Conservation (phyloP, 2,113 vertebrate genomes). For the Coptodon rendalli region DNA sequence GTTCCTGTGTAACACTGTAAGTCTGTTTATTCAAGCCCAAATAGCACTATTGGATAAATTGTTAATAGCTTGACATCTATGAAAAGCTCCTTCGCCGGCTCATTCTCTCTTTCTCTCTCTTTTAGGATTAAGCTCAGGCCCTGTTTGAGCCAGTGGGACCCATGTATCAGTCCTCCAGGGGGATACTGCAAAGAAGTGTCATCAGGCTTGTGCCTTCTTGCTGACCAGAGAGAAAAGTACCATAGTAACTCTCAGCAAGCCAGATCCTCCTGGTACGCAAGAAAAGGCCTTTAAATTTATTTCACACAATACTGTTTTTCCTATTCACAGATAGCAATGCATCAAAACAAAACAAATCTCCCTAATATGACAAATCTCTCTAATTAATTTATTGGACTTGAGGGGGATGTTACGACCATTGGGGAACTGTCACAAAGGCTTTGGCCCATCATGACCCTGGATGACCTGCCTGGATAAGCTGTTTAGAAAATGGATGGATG, state of each 20-base stretch:
- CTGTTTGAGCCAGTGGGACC: constrained; percentile 25
- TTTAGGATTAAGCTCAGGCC: constrained; percentile 9
- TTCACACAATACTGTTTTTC: background rate
- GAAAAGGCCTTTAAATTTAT: background rate
- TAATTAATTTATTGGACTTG: background rate
- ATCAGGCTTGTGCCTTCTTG: constrained; percentile 1
- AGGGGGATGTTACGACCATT: background rate
- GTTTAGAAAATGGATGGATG: background rate
- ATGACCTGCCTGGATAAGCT: background rate
- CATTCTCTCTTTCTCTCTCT: background rate
- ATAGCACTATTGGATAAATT: background rate
- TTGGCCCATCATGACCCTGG: background rate
- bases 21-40: background rate
- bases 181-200: constrained; percentile 14
- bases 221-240: constrained; percentile 18
- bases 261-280: background rate
- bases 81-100: background rate
- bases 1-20: background rate
- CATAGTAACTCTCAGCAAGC: background rate
- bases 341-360: background rate
- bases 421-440: background rate
- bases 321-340: background rate
- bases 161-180: background rate
- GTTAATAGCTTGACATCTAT: background rate
- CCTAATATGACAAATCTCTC: background rate